Evolutionary conservation across 1,140 invertebrate genomes (phyloP).

Genomic region (Campoletis sonorensis): DNA sequence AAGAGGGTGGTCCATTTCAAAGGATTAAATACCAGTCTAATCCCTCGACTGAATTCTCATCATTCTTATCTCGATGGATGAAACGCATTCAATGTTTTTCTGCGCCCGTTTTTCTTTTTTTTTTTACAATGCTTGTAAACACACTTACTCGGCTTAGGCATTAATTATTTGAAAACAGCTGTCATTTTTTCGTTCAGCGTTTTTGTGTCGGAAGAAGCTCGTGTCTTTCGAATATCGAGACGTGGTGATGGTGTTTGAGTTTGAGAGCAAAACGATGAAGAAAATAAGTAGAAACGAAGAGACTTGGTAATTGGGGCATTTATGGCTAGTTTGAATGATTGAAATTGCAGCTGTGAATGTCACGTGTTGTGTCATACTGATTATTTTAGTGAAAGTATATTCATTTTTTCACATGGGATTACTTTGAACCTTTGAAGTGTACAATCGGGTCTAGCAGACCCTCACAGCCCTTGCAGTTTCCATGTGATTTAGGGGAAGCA

Average conservation of each 20-base stretch:
- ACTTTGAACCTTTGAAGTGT: too few relatives aligned
- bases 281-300: not conserved
- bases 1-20: slow-evolving; percentile 62
- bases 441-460: too few relatives aligned
- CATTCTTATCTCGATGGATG: slow-evolving; percentile 31
- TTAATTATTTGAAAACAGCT: slow-evolving; percentile 35
- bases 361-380: too few relatives aligned
- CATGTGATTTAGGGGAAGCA: too few relatives aligned
- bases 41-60: slow-evolving; percentile 55
- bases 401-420: too few relatives aligned
- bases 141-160: not conserved
- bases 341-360: too few relatives aligned
- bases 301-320: not conserved
- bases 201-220: not conserved
- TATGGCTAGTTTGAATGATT: too few relatives aligned
- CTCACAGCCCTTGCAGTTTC: too few relatives aligned
- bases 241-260: not conserved
- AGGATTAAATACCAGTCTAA: slow-evolving; percentile 65
- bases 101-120: not conserved
- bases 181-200: not conserved
- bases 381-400: too few relatives aligned
- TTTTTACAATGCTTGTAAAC: slow-evolving; percentile 11
- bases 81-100: slow-evolving; percentile 8
- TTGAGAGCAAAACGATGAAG: not conserved
- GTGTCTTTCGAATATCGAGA: not conserved